Percentiles rank a stretch among this genome's conserved stretches.
These are phyloP conservation scores for Philypnodon macrostomus DNA, from an alignment of 2,797 vertebrate species.

Conservation along the genomic window DNA sequence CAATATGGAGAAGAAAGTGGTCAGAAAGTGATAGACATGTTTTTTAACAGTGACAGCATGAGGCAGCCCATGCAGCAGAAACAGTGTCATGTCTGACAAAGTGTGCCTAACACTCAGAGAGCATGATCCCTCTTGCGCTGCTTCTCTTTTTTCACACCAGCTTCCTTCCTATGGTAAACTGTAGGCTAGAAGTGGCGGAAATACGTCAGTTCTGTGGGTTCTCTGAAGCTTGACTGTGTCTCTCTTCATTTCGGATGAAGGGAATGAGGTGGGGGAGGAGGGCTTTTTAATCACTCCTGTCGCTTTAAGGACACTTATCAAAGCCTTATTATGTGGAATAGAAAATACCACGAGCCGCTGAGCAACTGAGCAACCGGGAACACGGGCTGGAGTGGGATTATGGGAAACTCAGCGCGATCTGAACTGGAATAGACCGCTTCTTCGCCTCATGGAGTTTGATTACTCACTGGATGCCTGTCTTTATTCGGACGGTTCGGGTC, in stretches of 20 bases:
- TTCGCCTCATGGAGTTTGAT: conserved; percentile 70
- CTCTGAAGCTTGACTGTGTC: conserved; percentile 66
- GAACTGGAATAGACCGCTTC: conserved; percentile 65
- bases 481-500: conserved; percentile 59
- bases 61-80: conserved; percentile 37
- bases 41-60: conserved; percentile 50
- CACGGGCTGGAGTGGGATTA: conserved; percentile 71
- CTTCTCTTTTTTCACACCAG: conserved; percentile 51
- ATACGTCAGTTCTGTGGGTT: conserved; percentile 79
- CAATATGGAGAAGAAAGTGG: conserved; percentile 41
- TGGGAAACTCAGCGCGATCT: conserved; percentile 65
- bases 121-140: conserved; percentile 4
- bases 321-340: conserved; percentile 75
- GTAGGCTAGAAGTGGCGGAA: conserved; percentile 78
- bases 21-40: conserved; percentile 47
- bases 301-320: conserved; percentile 85
- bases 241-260: conserved; percentile 71
- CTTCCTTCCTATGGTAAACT: conserved; percentile 80
- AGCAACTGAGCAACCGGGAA: conserved; percentile 61
- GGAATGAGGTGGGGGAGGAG: conserved; percentile 41
- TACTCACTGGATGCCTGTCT: conserved; percentile 55
- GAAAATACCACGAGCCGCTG: conserved; percentile 70
- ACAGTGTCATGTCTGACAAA: conserved; percentile 53
- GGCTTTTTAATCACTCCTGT: conserved; percentile 80
- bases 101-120: conserved; percentile 39